Evolutionary conservation across 2,797 vertebrate species (phyloP), one percentile per base, ranked within the genome.

Genomic region (Lates japonicus): DNA sequence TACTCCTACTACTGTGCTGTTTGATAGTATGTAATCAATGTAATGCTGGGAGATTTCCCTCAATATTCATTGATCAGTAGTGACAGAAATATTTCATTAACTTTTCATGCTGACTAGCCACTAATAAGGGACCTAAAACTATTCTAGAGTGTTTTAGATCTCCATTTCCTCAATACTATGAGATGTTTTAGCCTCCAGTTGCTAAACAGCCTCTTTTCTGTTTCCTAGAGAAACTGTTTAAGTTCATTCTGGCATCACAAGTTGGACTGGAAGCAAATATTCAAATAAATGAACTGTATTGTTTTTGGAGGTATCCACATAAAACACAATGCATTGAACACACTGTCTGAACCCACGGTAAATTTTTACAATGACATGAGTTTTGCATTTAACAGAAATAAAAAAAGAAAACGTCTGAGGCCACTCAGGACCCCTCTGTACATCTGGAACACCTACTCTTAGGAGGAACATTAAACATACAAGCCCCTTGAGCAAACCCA

Each of bases 391-490:
- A 51, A 51, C 29, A 72, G 69, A 68, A 70, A 81, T 52, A 69
- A 83, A 76, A 79, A 78, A 55, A 49, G 60, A 79, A 29, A 29
- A 29, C 1, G 25, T 29, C 25, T 29, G 25, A 1, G 25, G 25
- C 25, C 25, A 29, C 25, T 29, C 25, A 29, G 25, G 25, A 29
- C 25, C 25, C 25, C 25, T 29, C 25, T 29, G 25, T 49, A 74
- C 68, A 75, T 80, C 60, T 67, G 31, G 55, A 85, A 78, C 78
- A 78, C 63, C 72, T 82, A 60, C 72, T 87, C 64, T 70, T 22
- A 60, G 55, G 44, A 83, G 79, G 52, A 78, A 74, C 70, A 71
- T 59, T 81, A 52, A 70, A 48, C 65, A 76, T 74, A 78, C 29
- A 48, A 60, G 76, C 67, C 64, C 62, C 44, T 39, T 20, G 78